Evolutionary conservation across 2,797 vertebrate genomes (phyloP), one percentile per base, ranked within the genome.

Genomic region (Takifugu ocellatus): DNA sequence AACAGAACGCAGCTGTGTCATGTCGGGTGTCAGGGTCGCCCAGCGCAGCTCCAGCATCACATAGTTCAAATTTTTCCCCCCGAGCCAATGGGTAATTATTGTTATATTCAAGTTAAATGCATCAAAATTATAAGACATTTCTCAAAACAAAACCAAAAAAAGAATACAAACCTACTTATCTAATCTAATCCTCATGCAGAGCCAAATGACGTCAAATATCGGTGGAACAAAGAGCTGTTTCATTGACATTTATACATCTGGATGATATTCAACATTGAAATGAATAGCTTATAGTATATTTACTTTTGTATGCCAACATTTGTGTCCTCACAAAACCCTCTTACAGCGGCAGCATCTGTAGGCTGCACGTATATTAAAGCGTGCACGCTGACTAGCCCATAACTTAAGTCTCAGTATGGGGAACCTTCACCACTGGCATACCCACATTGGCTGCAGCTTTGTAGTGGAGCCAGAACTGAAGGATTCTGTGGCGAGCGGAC

Each of bases 371-470:
- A 58, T 53, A 44, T 77, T 59, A 63, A 55, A 5, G 21, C 54
- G 51, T 54, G 58, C 17, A 56, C 47, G 59, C 77, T 27, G 49
- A 71, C 54, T 63, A 66, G 62, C 43, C 59, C 57, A 74, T 70
- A 78, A 74, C 81, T 74, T 54, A 61, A 43, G 45, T 25, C 33
- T 64, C 58, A 72, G 77, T 81, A 75, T 27, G 68, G 63, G 57
- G 72, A 70, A 66, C 33, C 25, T 58, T 62, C 66, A 78, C 75
- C 80, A 63, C 68, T 68, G 74, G 46, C 45, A 68, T 51, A 56
- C 82, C 82, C 81, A 82, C 77, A 82, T 75, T 74, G 83, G 76
- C 83, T 83, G 84, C 70, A 71, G 51, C 56, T 63, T 53, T 55
- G 61, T 44, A 31, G 39, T 59, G 49, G 15, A 74, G 71, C 78